phyloP scores from a whole-genome alignment of 2,888 invertebrate genomes.

The Micropterix aruncella region DNA sequence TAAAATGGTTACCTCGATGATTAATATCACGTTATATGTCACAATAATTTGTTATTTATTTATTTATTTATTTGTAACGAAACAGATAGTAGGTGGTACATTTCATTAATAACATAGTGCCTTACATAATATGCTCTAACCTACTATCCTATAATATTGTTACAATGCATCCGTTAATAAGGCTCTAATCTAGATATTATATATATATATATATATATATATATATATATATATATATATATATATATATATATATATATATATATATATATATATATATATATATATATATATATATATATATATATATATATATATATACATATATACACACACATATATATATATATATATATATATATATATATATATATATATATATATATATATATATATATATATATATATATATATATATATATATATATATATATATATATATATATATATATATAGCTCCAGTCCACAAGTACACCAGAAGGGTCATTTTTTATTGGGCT shows the following conservation, averaged over 20 bases:
- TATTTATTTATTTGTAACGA: slow-evolving; percentile 3
- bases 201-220: slow-evolving; percentile 8
- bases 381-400: slow-evolving; percentile 9
- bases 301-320: slow-evolving; percentile 8
- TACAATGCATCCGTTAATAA: too few species aligned
- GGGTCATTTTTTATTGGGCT: too few species aligned
- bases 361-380: slow-evolving; percentile 9
- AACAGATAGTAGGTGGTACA: too few species aligned
- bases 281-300: slow-evolving; percentile 7
- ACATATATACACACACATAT: slow-evolving; percentile 8
- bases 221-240: slow-evolving; percentile 8
- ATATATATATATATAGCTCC: too few species aligned
- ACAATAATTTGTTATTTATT: too few species aligned
- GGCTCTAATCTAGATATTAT: too few species aligned
- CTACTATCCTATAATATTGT: too few species aligned
- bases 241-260: slow-evolving; percentile 8
- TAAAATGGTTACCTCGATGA: too few species aligned
- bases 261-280: slow-evolving; percentile 8
- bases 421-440: slow-evolving; percentile 9
- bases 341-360: slow-evolving; percentile 8
- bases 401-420: slow-evolving; percentile 9
- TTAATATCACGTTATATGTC: too few species aligned
- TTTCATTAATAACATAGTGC: too few species aligned
- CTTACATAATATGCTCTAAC: too few species aligned
- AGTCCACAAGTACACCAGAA: not conserved